Evolutionary conservation across 2,888 invertebrate species (phyloP), one percentile per base, ranked within the genome.

Genomic region (Azorinus chamasolen): DNA sequence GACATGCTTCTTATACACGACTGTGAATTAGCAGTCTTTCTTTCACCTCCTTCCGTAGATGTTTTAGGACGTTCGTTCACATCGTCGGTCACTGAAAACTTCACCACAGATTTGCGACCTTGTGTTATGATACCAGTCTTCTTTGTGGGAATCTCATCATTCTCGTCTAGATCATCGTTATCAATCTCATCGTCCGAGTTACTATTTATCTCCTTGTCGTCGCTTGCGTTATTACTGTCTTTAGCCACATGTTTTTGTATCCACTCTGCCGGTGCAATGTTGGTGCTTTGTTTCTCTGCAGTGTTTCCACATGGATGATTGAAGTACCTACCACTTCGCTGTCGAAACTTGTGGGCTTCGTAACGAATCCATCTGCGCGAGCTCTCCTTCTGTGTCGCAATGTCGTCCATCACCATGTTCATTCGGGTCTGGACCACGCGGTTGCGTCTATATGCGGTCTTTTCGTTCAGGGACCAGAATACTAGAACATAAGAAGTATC

Each of bases 381-480:
- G 10, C 75, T 63, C 25, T 71, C 69, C 12, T 65, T 53, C 50
- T 83, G 79, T 2, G 54, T 74, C 18, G 76, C 73, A 22, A 84
- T 79, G 45, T 83, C 84, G 39, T 78, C 76, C 50, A 83, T 48
- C 0, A 84, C 27, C 84, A 82, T 83, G 37, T 75, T 69, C 55
- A 79, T 77, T 14, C 82, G 61, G 1, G 78, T 84, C 63, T 83
- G 82, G 12, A 84, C 84, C 4, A 84, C 78, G 14, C 79, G 75
- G 48, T 84, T 84, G 18, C 84, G 45, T 41, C 82, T 63, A 51
- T 78, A 84, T 2, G 84, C 84, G 18, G 82, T 80, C 64, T 74
- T 84, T 62, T 84, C 84, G 50, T 83, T 84, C 8, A 83, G 72
- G 51, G 82, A 83, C 84, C 84, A 84, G 53, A 83, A 84, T 18